A percentile compares a stretch with the other conserved stretches of the same genome.
These are phyloP conservation scores for Menidia menidia DNA, from an alignment of 2,797 vertebrate genomes.

Conservation along the genomic window DNA sequence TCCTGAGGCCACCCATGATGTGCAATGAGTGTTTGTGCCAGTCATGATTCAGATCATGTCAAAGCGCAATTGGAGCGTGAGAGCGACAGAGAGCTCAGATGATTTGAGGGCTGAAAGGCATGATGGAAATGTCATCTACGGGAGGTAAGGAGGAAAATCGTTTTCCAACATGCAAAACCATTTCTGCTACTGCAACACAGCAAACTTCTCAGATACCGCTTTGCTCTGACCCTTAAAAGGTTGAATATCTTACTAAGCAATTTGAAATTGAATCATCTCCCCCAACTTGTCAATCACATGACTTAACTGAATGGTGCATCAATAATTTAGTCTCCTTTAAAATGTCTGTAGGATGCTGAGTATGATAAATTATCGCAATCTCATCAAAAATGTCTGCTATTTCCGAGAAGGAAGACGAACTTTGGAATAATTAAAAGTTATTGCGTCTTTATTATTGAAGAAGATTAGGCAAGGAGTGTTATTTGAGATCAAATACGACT, in stretches of 20 bases:
- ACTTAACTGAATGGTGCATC: too few relatives aligned
- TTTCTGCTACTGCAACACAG: not conserved
- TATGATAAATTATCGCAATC: too few relatives aligned
- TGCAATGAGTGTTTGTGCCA: constrained; percentile 12
- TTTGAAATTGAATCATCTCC: too few relatives aligned
- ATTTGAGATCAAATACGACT: too few relatives aligned
- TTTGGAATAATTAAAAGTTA: too few relatives aligned
- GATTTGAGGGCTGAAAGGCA: constrained; percentile 8
- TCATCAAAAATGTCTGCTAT: too few relatives aligned
- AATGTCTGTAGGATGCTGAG: too few relatives aligned
- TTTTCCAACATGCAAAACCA: not conserved
- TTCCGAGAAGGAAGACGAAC: too few relatives aligned
- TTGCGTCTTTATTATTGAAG: too few relatives aligned
- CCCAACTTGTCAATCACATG: too few relatives aligned
- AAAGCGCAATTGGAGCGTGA: constrained; percentile 1
- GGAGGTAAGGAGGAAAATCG: not conserved
- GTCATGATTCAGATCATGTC: constrained; percentile 11
- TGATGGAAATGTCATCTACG: not conserved
- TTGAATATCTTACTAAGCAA: not conserved
- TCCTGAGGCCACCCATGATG: constrained; percentile 5
- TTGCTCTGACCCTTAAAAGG: not conserved
- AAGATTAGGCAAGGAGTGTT: too few relatives aligned
- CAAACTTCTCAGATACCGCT: not conserved
- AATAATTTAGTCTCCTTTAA: too few relatives aligned
- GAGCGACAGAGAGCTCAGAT: not conserved